Conservation (phyloP, 2,888 invertebrate species). For the Pollenia griseotomentosa region DNA sequence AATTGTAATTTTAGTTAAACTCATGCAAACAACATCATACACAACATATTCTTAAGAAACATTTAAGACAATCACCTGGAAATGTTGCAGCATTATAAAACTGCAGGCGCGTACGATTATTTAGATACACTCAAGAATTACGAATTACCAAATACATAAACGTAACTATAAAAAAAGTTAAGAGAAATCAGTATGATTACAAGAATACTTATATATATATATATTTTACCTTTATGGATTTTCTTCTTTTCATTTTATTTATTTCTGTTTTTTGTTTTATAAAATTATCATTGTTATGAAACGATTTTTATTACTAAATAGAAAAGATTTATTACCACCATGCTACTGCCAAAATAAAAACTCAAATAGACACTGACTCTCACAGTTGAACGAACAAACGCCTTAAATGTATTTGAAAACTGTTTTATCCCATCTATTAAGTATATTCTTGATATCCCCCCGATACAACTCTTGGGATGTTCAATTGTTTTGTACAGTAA, state of each 20-base stretch:
- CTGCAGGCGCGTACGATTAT: slow-evolving; percentile 47
- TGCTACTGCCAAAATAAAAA: slow-evolving; percentile 72
- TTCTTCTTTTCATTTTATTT: not conserved
- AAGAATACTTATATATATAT: not conserved
- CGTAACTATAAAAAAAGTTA: slow-evolving; percentile 11
- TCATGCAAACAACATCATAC: slow-evolving; percentile 40
- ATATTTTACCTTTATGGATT: slow-evolving; percentile 38
- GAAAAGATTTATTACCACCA: slow-evolving; percentile 73
- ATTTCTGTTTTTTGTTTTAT: not conserved
- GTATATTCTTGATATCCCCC: not conserved
- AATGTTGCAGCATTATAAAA: slow-evolving; percentile 41
- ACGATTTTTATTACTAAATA: slow-evolving; percentile 68
- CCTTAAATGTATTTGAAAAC: slow-evolving; percentile 53
- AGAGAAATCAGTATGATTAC: slow-evolving; percentile 40
- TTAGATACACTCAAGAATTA: slow-evolving; percentile 59
- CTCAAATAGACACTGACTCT: slow-evolving; percentile 48
- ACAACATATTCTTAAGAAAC: slow-evolving; percentile 34
- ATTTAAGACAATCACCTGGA: slow-evolving; percentile 59
- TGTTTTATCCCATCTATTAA: slow-evolving; percentile 40
- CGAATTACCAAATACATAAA: slow-evolving; percentile 57
- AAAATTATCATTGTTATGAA: slow-evolving; percentile 71
- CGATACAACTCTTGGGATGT: not conserved
- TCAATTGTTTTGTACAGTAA: slow-evolving; percentile 24
- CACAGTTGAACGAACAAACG: slow-evolving; percentile 56
- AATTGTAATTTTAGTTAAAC: slow-evolving; percentile 41